These are phyloP conservation scores for Callosobruchus maculatus DNA, from an alignment of 2,888 invertebrate genomes.

Conservation along the genomic window DNA sequence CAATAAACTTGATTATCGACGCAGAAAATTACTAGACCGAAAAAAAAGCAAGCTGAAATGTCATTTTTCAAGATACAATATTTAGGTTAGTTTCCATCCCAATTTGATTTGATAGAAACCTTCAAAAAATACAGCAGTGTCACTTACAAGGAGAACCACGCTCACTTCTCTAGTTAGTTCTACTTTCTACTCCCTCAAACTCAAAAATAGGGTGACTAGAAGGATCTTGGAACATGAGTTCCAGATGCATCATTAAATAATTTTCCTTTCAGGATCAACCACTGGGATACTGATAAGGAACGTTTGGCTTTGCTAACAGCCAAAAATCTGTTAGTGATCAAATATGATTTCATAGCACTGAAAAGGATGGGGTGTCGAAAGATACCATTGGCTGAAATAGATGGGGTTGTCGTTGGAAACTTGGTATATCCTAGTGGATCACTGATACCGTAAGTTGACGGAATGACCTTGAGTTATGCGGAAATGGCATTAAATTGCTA, in stretches of 20 bases:
- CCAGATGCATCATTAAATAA: not conserved
- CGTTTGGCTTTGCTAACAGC: constrained; percentile 71
- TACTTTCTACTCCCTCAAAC: too few species aligned
- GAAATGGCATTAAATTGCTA: not conserved
- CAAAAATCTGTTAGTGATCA: constrained; percentile 68
- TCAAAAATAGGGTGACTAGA: too few species aligned
- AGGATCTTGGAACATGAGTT: not conserved
- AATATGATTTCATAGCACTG: constrained; percentile 83
- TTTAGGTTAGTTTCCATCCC: too few species aligned
- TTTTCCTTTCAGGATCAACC: constrained; percentile 65
- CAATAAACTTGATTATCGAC: too few species aligned
- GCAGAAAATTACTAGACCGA: too few species aligned
- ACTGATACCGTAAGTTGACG: constrained; percentile 73
- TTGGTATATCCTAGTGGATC: constrained; percentile 78
- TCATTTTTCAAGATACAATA: too few species aligned
- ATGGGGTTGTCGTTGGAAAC: constrained; percentile 72
- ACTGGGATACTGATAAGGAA: constrained; percentile 86
- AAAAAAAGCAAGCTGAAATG: too few species aligned
- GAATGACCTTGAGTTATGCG: not conserved
- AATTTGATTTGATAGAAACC: too few species aligned
- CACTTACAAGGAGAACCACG: too few species aligned
- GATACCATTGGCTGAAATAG: constrained; percentile 64
- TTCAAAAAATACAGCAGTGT: too few species aligned
- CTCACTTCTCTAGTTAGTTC: too few species aligned
- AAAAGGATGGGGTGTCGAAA: constrained; percentile 68